These are phyloP conservation scores for Phoenicopterus ruber DNA, from an alignment of 2,113 vertebrate species.

Conservation along the genomic window DNA sequence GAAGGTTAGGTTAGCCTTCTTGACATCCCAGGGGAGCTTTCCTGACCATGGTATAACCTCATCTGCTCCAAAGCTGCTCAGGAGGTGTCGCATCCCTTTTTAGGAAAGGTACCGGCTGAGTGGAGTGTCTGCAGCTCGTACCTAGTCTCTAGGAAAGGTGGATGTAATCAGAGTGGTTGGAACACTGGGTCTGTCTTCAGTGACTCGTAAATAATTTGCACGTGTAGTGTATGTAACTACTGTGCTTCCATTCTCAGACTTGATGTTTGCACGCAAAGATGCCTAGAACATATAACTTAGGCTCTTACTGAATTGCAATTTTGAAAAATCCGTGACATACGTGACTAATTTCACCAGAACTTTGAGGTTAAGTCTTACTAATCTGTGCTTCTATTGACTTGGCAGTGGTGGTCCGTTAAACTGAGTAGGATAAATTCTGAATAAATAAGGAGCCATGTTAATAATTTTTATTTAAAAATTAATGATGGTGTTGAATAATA, in stretches of 20 bases:
- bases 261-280: background rate
- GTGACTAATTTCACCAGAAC: background rate
- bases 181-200: background rate
- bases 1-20: constrained; percentile 64
- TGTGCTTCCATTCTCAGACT: background rate
- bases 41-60: constrained; percentile 62
- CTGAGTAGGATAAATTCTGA: background rate
- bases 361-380: background rate
- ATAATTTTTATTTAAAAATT: background rate
- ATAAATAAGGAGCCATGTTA: background rate
- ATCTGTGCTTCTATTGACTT: background rate
- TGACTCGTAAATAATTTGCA: background rate
- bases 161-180: background rate
- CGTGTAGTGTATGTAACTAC: rapidly evolving
- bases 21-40: constrained; percentile 57
- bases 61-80: constrained; percentile 3
- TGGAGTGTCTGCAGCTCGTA: background rate
- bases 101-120: background rate
- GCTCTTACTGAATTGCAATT: background rate
- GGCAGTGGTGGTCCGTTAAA: background rate
- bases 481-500: background rate
- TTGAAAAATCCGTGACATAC: background rate
- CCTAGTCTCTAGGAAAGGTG: background rate
- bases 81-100: constrained; percentile 18
- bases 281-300: rapidly evolving